A percentile compares a stretch with the other conserved stretches of the same genome.
Evolutionary conservation across 1,140 invertebrate species (phyloP).

Genomic region (Aricia agestis): DNA sequence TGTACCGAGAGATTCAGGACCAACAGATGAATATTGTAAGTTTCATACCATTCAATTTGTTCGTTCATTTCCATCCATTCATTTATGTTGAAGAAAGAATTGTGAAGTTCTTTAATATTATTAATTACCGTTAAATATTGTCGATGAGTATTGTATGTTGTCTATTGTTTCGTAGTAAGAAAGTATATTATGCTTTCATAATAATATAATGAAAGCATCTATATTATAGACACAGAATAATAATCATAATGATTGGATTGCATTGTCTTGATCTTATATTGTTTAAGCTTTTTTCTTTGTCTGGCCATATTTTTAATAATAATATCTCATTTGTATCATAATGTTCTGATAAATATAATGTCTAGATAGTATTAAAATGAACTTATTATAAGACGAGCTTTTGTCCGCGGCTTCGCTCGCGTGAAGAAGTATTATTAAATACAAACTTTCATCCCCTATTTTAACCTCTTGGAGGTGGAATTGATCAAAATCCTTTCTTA

Average conservation of each 20-base stretch:
- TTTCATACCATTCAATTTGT: conserved; percentile 35
- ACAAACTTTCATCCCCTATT: too few relatives aligned
- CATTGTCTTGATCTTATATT: neutral
- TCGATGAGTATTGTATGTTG: neutral
- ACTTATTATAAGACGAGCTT: too few relatives aligned
- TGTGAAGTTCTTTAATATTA: too few relatives aligned
- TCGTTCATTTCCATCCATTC: neutral
- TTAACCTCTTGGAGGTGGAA: too few relatives aligned
- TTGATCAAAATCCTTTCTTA: too few relatives aligned
- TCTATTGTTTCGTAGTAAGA: neutral
- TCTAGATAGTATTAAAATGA: neutral
- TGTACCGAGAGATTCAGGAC: conserved; percentile 93
- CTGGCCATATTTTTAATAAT: neutral
- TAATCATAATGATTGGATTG: conserved; percentile 4
- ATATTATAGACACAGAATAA: conserved; percentile 6
- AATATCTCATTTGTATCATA: neutral
- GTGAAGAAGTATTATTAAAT: too few relatives aligned
- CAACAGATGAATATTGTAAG: conserved; percentile 96
- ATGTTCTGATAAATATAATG: neutral
- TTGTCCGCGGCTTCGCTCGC: too few relatives aligned
- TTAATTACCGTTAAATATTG: neutral
- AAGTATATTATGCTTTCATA: neutral
- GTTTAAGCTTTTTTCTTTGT: neutral
- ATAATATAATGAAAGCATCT: too few relatives aligned
- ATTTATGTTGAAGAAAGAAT: conserved; percentile 1